phyloP scores from a whole-genome alignment of 2,888 invertebrate species.

The Yponomeuta cagnagella region DNA sequence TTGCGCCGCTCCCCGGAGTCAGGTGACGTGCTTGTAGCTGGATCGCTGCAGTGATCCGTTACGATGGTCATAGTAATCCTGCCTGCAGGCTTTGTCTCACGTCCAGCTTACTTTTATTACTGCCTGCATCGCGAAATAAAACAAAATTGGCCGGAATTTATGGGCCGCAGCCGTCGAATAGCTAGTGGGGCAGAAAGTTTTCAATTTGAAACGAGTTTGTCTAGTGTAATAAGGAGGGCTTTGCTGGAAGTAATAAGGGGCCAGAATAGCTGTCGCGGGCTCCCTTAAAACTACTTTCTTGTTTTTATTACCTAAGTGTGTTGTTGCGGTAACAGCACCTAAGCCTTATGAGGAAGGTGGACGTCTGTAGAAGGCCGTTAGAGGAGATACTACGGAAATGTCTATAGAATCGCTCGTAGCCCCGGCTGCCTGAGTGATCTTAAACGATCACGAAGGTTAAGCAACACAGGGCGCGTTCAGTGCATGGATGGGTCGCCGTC shows the following conservation, averaged over 20 bases:
- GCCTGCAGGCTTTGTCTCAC: constrained; percentile 70
- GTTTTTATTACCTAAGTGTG: constrained; percentile 70
- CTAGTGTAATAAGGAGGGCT: constrained; percentile 70
- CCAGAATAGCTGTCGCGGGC: constrained; percentile 64
- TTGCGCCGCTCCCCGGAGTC: constrained; percentile 25
- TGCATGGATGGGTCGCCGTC: too few relatives aligned
- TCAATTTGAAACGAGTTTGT: constrained; percentile 76
- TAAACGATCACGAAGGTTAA: too few relatives aligned
- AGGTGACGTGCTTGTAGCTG: constrained; percentile 59
- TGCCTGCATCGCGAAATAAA: constrained; percentile 73
- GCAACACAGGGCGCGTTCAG: too few relatives aligned
- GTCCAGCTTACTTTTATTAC: constrained; percentile 76
- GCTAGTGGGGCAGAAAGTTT: constrained; percentile 74
- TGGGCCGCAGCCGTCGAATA: constrained; percentile 63
- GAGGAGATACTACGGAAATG: neutral
- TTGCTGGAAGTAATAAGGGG: constrained; percentile 65
- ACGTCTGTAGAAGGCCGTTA: neutral
- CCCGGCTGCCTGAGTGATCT: too few relatives aligned
- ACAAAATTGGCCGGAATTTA: constrained; percentile 76
- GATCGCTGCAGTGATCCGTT: constrained; percentile 69
- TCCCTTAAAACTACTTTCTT: constrained; percentile 72
- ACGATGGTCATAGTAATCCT: constrained; percentile 68
- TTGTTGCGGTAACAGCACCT: constrained; percentile 19
- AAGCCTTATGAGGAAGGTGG: constrained; percentile 12
- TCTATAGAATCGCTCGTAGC: neutral